These are phyloP conservation scores for Habropoda laboriosa DNA, from an alignment of 1,140 invertebrate species.

Conservation along the genomic window DNA sequence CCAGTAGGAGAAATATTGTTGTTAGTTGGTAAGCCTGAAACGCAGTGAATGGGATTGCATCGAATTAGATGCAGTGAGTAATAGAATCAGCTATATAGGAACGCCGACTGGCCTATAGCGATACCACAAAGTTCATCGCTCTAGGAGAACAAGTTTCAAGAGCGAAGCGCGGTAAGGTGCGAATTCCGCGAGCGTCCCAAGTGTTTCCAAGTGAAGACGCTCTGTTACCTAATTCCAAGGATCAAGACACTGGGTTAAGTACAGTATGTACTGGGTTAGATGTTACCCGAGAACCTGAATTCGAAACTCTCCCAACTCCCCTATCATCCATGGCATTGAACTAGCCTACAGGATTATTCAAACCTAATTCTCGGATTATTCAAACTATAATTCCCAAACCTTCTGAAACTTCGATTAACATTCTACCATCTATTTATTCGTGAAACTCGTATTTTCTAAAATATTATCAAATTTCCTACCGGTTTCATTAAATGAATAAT, in stretches of 20 bases:
- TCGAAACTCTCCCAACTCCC: neutral
- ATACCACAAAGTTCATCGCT: slow-evolving; percentile 67
- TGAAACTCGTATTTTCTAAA: neutral
- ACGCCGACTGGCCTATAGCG: slow-evolving; percentile 50
- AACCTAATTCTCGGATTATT: too few relatives aligned
- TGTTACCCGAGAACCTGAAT: neutral
- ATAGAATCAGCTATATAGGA: slow-evolving; percentile 54
- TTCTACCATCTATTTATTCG: neutral
- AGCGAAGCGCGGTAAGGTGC: slow-evolving; percentile 65
- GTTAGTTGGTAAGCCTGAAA: neutral
- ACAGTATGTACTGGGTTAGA: neutral
- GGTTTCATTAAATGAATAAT: too few relatives aligned
- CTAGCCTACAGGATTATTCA: neutral
- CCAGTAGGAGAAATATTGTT: neutral
- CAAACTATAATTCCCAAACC: neutral
- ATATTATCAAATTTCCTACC: too few relatives aligned
- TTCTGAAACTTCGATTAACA: too few relatives aligned
- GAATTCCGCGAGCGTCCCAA: slow-evolving; percentile 58
- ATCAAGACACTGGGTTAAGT: slow-evolving; percentile 26
- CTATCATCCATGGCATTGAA: neutral
- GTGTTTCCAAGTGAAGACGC: slow-evolving; percentile 46
- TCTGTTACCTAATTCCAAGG: slow-evolving; percentile 46
- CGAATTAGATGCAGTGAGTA: slow-evolving; percentile 57
- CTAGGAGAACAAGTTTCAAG: slow-evolving; percentile 67
- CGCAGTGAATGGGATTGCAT: slow-evolving; percentile 31